Percentiles rank a stretch among this genome's conserved stretches.
phyloP scores from a whole-genome alignment of 2,113 vertebrate species.

The Dinomys branickii region DNA sequence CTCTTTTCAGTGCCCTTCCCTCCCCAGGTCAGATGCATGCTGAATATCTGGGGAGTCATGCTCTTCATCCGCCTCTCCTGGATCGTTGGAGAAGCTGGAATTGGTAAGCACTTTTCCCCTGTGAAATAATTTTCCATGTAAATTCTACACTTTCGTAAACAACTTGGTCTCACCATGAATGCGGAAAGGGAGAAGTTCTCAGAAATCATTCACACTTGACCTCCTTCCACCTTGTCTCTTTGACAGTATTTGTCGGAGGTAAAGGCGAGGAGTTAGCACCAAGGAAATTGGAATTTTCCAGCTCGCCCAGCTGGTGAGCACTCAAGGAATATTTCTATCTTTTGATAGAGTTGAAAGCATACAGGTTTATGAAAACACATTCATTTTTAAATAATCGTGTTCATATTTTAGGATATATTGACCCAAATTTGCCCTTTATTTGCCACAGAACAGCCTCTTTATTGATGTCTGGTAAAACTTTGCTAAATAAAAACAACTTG shows the following conservation, averaged over 20 bases:
- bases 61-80: conserved; percentile 99
- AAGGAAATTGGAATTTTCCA: conserved; percentile 85
- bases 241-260: conserved; percentile 18
- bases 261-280: conserved; percentile 78
- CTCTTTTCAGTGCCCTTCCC: not conserved
- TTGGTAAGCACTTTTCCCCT: conserved; percentile 88
- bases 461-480: not conserved
- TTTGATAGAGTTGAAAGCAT: conserved; percentile 53
- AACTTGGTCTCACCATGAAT: not conserved
- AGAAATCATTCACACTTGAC: conserved; percentile 17
- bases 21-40: conserved; percentile 96
- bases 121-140: not conserved
- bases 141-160: not conserved
- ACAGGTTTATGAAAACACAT: conserved; percentile 26
- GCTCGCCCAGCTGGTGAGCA: conserved; percentile 67
- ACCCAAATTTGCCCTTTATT: not conserved
- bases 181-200: conserved; percentile 39
- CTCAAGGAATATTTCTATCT: conserved; percentile 8
- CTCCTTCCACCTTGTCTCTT: not conserved
- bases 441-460: not conserved
- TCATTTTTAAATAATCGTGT: conserved; percentile 18
- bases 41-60: conserved; percentile 99
- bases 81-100: conserved; percentile 98
- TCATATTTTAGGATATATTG: not conserved
- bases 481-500: not conserved